These are phyloP conservation scores for Mesodorylaimus sp. DNA, from an alignment of 2,888 invertebrate species.

Conservation along the genomic window DNA sequence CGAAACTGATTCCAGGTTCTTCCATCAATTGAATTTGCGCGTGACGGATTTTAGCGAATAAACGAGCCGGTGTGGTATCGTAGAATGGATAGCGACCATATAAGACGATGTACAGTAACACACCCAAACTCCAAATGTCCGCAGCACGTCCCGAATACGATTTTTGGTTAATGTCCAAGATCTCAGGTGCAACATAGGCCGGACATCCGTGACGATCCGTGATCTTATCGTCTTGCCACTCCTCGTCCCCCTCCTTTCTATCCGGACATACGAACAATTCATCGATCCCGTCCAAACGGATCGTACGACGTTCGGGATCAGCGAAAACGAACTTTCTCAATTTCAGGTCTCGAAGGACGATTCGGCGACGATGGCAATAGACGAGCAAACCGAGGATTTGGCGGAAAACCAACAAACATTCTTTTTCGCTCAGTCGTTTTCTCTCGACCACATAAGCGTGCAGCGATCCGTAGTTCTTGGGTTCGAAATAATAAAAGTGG, in stretches of 20 bases:
- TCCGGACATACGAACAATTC: slow-evolving; percentile 73
- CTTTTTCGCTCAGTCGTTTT: slow-evolving; percentile 63
- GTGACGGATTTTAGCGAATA: slow-evolving; percentile 70
- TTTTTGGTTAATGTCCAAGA: slow-evolving; percentile 37
- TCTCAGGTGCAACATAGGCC: slow-evolving; percentile 83
- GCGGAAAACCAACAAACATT: slow-evolving; percentile 64
- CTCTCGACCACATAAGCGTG: slow-evolving; percentile 76
- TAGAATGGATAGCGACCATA: slow-evolving; percentile 79
- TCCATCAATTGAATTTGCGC: slow-evolving; percentile 69
- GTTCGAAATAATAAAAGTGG: slow-evolving; percentile 21
- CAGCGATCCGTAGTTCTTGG: slow-evolving; percentile 65
- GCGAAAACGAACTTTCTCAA: slow-evolving; percentile 88
- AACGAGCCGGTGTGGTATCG: slow-evolving; percentile 62
- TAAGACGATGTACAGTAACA: slow-evolving; percentile 77
- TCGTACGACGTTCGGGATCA: slow-evolving; percentile 36
- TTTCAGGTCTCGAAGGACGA: slow-evolving; percentile 83
- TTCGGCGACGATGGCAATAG: slow-evolving; percentile 75
- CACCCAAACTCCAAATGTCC: slow-evolving; percentile 76
- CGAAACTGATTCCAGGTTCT: slow-evolving; percentile 9
- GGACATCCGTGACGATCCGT: slow-evolving; percentile 80
- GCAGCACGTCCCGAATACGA: slow-evolving; percentile 70
- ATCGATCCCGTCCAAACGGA: slow-evolving; percentile 69
- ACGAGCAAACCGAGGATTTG: slow-evolving; percentile 78
- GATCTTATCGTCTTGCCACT: slow-evolving; percentile 53
- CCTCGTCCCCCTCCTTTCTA: too few species aligned